Percentiles rank a stretch among this genome's conserved stretches.
These are phyloP conservation scores for Habropoda laboriosa DNA, from an alignment of 1,140 invertebrate species.

Conservation along the genomic window DNA sequence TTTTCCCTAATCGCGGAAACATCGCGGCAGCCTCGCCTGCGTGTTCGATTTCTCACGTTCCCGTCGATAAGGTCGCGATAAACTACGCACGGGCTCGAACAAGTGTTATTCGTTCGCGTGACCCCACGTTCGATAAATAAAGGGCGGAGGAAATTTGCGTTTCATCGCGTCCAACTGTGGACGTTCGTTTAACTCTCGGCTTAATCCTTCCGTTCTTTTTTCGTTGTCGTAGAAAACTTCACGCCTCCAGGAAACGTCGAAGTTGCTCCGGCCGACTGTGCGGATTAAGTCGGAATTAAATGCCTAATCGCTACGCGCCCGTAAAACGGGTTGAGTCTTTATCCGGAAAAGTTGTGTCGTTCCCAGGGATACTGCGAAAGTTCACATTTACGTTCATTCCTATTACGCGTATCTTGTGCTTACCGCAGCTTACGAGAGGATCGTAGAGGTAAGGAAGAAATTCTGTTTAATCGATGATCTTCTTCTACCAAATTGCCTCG, in stretches of 20 bases:
- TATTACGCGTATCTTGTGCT: neutral
- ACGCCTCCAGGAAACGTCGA: no score
- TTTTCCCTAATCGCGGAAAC: slow-evolving; percentile 43
- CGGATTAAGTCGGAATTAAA: no score
- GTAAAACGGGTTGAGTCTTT: neutral
- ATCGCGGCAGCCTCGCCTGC: neutral
- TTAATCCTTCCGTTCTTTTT: no score
- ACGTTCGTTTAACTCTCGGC: no score
- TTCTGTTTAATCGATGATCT: neutral
- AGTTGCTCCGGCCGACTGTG: no score
- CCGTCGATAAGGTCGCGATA: slow-evolving; percentile 56
- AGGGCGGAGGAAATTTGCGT: slow-evolving; percentile 13
- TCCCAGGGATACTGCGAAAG: neutral
- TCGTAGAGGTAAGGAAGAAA: neutral
- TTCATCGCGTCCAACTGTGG: neutral
- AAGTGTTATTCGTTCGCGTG: slow-evolving; percentile 25
- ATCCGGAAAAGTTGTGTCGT: neutral
- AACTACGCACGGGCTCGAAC: neutral
- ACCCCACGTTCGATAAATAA: slow-evolving; percentile 36
- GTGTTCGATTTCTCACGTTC: slow-evolving; percentile 41
- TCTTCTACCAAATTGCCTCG: neutral
- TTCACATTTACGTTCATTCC: neutral
- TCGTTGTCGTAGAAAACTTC: no score
- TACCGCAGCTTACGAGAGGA: neutral
- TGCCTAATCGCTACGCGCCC: no score